Evolutionary conservation across 2,888 invertebrate species (phyloP).

Genomic region (Biston betularia): DNA sequence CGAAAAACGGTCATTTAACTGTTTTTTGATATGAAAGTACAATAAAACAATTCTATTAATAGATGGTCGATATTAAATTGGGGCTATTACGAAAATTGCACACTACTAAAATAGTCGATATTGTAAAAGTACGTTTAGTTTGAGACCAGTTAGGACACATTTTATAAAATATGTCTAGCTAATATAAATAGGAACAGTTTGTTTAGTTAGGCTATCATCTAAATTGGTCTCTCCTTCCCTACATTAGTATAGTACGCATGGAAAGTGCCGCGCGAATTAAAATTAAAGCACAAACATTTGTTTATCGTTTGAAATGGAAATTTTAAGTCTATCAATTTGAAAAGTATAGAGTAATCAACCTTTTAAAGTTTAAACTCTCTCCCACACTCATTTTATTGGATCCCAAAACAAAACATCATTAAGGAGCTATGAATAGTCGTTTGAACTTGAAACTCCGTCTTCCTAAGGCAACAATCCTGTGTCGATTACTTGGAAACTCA

Average conservation of each 20-base stretch:
- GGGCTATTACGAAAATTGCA: no score
- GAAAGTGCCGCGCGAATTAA: conserved; percentile 4
- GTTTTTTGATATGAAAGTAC: no score
- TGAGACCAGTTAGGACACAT: neutral
- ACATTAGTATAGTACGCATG: conserved; percentile 7
- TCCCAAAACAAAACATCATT: conserved; percentile 9
- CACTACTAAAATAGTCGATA: neutral
- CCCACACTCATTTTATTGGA: neutral
- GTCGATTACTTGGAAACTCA: conserved; percentile 26
- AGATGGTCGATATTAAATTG: no score
- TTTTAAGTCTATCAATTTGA: neutral
- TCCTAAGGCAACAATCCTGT: conserved; percentile 23
- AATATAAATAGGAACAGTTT: neutral
- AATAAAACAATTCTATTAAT: no score
- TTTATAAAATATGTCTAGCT: neutral
- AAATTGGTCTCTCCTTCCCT: neutral
- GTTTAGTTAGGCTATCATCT: neutral
- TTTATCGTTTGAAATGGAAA: neutral
- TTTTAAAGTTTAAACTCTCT: neutral
- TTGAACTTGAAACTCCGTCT: conserved; percentile 6
- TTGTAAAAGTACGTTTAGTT: neutral
- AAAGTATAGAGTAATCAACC: neutral
- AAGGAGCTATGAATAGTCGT: neutral
- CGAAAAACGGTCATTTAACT: no score
- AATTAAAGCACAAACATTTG: neutral